A percentile compares a stretch with the other conserved stretches of the same genome.
Conservation (phyloP, 2,888 invertebrate species). For the Tethea ocularis region DNA sequence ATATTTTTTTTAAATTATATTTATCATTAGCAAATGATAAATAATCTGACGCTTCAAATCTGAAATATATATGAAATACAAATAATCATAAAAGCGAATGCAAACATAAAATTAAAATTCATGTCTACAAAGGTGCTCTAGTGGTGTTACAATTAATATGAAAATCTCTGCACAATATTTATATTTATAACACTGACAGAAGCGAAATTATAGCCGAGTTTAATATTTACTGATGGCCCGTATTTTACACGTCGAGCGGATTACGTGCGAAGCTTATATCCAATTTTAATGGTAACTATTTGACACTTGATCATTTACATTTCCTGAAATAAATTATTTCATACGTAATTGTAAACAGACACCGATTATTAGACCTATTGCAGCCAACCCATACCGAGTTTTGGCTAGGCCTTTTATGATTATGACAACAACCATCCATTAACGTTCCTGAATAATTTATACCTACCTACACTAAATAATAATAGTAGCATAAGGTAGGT, state of each 20-base stretch:
- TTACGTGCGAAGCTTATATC: constrained; percentile 73
- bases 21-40: no score
- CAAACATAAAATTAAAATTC: constrained; percentile 59
- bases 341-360: constrained; percentile 37
- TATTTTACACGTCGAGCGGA: constrained; percentile 73
- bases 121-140: constrained; percentile 60
- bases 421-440: neutral
- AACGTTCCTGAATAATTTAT: neutral
- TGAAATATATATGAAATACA: constrained; percentile 13
- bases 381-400: constrained; percentile 32
- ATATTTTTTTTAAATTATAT: no score
- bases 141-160: constrained; percentile 70
- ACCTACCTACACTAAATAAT: no score
- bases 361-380: constrained; percentile 57
- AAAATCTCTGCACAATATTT: constrained; percentile 74
- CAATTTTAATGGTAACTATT: constrained; percentile 69
- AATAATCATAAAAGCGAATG: constrained; percentile 20
- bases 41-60: neutral
- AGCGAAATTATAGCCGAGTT: constrained; percentile 69
- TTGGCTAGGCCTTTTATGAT: constrained; percentile 44
- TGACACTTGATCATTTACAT: constrained; percentile 66
- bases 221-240: constrained; percentile 76
- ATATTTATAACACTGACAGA: constrained; percentile 73
- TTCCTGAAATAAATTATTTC: constrained; percentile 56
- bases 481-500: neutral